Evolutionary conservation across 2,797 vertebrate genomes (phyloP).

Genomic region (Limosa lapponica): DNA sequence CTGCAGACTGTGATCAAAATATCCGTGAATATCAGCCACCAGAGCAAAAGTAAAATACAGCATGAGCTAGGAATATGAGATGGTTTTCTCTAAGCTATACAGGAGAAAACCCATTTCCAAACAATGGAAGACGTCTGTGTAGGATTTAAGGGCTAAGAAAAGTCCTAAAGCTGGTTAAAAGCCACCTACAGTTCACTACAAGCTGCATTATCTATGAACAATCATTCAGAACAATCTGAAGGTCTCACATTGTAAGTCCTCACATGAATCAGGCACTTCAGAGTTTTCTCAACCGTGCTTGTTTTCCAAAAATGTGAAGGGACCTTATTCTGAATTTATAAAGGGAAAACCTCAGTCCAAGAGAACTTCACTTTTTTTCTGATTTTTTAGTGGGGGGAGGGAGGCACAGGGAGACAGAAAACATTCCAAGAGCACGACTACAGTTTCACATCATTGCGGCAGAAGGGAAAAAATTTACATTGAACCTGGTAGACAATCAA

Average conservation of each 20-base stretch:
- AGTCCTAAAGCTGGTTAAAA: neutral
- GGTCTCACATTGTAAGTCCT: neutral
- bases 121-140: neutral
- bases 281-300: neutral
- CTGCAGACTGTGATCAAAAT: neutral
- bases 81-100: neutral
- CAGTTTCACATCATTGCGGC: neutral
- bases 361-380: neutral
- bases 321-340: neutral
- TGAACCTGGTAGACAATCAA: neutral
- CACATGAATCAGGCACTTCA: neutral
- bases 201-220: neutral
- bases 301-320: neutral
- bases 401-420: neutral
- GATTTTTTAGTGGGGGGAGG: rapidly evolving
- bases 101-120: neutral
- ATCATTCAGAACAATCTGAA: neutral
- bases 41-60: neutral
- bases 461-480: neutral
- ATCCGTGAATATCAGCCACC: neutral
- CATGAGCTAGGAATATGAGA: neutral
- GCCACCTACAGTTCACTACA: neutral
- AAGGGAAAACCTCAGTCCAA: neutral
- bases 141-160: neutral
- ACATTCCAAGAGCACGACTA: neutral